phyloP scores from a whole-genome alignment of 2,888 invertebrate species.

The Biston stratarius region DNA sequence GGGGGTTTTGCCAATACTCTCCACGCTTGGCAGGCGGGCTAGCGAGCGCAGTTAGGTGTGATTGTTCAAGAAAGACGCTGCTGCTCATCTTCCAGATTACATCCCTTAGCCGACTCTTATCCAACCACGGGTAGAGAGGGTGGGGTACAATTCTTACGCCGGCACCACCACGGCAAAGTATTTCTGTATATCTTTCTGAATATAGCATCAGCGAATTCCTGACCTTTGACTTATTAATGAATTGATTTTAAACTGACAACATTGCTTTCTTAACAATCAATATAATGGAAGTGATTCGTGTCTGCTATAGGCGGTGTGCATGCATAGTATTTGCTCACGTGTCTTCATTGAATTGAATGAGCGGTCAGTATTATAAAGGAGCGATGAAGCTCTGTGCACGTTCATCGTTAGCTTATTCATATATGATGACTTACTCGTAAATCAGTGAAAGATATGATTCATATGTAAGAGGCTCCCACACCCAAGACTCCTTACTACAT shows the following conservation, averaged over 20 bases:
- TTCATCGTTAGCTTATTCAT: neutral
- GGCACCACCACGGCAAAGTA: no score
- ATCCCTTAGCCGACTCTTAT: no score
- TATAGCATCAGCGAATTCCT: neutral
- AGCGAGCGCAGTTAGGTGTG: no score
- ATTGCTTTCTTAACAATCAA: conserved; percentile 8
- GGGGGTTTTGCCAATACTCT: no score
- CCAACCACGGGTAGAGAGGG: no score
- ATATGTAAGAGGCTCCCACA: neutral
- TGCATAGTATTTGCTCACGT: conserved; percentile 30
- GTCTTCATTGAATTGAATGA: conserved; percentile 32
- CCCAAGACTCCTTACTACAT: neutral
- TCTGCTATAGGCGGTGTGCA: conserved; percentile 9
- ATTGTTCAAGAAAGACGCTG: no score
- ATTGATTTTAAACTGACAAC: neutral
- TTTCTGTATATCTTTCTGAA: neutral
- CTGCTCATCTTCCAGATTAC: no score
- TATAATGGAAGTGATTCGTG: conserved; percentile 15
- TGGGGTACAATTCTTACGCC: no score
- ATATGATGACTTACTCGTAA: neutral
- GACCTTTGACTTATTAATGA: neutral
- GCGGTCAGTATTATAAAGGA: conserved; percentile 23
- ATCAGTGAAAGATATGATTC: neutral
- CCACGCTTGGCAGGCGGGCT: no score
- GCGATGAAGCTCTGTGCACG: conserved; percentile 12